phyloP scores from a whole-genome alignment of 2,888 invertebrate species.

The Harpalus rufipes region DNA sequence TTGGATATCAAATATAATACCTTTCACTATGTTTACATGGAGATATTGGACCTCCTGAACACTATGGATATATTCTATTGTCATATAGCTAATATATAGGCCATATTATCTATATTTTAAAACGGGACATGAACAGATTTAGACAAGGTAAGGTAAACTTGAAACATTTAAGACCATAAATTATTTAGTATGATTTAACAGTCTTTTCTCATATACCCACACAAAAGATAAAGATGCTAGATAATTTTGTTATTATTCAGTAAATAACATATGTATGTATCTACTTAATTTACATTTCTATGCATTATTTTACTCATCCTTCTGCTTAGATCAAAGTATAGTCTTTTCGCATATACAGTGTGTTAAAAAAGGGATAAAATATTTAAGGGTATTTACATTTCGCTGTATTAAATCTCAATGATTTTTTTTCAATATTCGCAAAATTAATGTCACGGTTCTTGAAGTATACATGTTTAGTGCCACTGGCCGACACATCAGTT shows the following conservation, averaged over 20 bases:
- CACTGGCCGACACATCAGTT: too few species aligned
- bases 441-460: too few species aligned
- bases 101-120: constrained; percentile 9
- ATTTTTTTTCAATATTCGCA: too few species aligned
- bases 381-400: too few species aligned
- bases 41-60: not conserved
- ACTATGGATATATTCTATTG: not conserved
- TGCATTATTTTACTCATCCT: constrained; percentile 10
- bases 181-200: constrained; percentile 4
- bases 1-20: constrained; percentile 31
- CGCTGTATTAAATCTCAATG: too few species aligned
- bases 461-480: too few species aligned
- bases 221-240: constrained; percentile 12
- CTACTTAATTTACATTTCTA: constrained; percentile 20
- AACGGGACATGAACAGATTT: not conserved
- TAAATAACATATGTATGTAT: constrained; percentile 20
- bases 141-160: not conserved
- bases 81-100: not conserved
- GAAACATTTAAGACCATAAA: not conserved
- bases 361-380: too few species aligned
- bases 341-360: too few species aligned
- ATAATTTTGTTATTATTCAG: constrained; percentile 38
- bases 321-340: not conserved
- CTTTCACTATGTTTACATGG: constrained; percentile 47
- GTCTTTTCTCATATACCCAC: not conserved